Base-by-base conservation (phyloP, 2,888 invertebrate species). In the Cordilura impudica region DNA sequence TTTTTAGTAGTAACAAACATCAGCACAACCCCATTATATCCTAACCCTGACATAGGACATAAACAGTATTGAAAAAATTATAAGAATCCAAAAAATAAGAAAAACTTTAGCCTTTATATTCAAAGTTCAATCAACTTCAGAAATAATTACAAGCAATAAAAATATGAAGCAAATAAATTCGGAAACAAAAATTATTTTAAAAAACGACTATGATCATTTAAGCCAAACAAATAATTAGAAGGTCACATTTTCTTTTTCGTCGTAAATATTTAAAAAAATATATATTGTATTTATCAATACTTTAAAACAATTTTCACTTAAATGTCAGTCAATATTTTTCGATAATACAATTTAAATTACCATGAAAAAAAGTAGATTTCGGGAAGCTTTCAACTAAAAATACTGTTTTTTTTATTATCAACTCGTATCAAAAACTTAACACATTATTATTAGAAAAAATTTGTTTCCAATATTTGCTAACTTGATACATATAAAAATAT, bases 91-190 rank as follows among this genome's bases (percentile, higher is more conserved):
- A 26, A 29, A 16, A 26, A 29, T 7, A 8, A 31, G 21, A 54
- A 29, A 31, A 54, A 54, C 16, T 49, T 19, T 49, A 21, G 21
- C 19, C 31, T 18, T 23, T 49, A 39, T 39, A 39, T 58, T 58
- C 16, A 31, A 19, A 69, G 69, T 70, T 60, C 70, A 70, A 60
- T 43, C 49, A 70, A 60, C 70, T 70, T 39, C 56, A 26, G 51
- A 51, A 60, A 26, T 10, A 14, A 18, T n/a, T 19, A 63, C 49
- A 65, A 3, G 23, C 14, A 49, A 45, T 21, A 31, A 43, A 43
- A 58, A 58, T n/a, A 58, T 18, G 45, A 45, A 35, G 31, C 19
- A 26, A 53, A 53, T n/a, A 54, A 21, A 54, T 39, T 12, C 35
- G n/a, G n/a, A n/a, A n/a, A 58, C 12, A 31, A 54, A 31, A 54